Conservation (phyloP, 2,888 invertebrate species). For the Coleophora flavipennella region DNA sequence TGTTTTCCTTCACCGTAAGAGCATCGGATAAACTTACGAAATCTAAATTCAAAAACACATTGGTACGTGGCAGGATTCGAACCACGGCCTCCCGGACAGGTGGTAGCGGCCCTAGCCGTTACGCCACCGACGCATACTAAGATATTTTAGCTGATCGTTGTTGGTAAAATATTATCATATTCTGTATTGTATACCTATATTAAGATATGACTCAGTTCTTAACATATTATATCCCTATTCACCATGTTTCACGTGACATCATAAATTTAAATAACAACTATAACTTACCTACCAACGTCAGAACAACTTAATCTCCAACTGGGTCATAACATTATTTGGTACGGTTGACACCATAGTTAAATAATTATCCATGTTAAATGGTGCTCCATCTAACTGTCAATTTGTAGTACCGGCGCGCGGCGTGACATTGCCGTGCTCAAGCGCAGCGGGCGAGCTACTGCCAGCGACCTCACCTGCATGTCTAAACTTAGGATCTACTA, state of each 20-base stretch:
- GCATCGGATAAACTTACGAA: no score
- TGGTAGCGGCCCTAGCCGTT: no score
- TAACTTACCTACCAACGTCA: no score
- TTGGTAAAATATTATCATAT: no score
- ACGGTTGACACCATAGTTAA: conserved; percentile 20
- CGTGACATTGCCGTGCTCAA: conserved; percentile 22
- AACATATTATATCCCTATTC: no score
- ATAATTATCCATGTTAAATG: conserved; percentile 24
- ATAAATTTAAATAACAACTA: conserved; percentile 18
- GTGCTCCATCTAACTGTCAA: conserved; percentile 38
- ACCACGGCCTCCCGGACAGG: no score
- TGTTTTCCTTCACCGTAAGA: no score
- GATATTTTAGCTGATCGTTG: background rate
- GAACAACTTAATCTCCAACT: no score
- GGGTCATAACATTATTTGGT: background rate
- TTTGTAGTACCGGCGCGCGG: conserved; percentile 29
- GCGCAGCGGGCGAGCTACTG: conserved; percentile 41
- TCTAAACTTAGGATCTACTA: conserved; percentile 12
- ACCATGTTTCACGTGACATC: conserved; percentile 14
- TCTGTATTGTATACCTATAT: no score
- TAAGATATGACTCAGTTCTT: no score
- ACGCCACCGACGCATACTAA: background rate
- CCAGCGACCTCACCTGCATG: conserved; percentile 24
- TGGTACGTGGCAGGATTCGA: no score
- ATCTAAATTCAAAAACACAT: no score